Conservation (phyloP, 2,113 vertebrate species). For the Petroica traversi region DNA sequence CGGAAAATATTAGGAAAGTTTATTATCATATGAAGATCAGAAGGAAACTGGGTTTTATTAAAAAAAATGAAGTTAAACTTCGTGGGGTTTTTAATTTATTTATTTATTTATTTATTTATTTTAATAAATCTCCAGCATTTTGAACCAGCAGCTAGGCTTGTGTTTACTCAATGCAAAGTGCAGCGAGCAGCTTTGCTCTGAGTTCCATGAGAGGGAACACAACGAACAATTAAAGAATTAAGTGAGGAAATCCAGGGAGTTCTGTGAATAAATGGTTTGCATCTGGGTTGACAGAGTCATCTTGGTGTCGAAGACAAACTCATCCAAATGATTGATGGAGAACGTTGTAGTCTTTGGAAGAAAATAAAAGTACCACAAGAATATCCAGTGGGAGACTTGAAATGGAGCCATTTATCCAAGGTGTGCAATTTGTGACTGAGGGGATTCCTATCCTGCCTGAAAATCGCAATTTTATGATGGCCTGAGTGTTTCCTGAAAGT, state of each 20-base stretch:
- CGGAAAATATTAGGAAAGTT: conserved; percentile 81
- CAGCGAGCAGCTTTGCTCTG: not conserved
- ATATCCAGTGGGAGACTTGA: not conserved
- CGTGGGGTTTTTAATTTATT: not conserved
- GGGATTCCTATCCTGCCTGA: not conserved
- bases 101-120: not conserved
- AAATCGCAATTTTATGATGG: not conserved
- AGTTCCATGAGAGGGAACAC: not conserved
- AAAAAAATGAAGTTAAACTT: conserved; percentile 44
- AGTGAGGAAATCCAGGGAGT: not conserved
- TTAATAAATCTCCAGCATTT: conserved; percentile 18
- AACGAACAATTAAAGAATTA: not conserved
- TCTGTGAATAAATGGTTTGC: not conserved
- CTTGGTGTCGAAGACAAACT: not conserved
- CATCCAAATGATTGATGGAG: not conserved
- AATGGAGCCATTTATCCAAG: not conserved
- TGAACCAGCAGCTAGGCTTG: conserved; percentile 39
- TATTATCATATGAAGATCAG: conserved; percentile 72
- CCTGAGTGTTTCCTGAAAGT: not conserved
- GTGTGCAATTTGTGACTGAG: not conserved
- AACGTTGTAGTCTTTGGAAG: rapidly evolving
- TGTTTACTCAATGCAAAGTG: conserved; percentile 27
- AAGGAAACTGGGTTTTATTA: conserved; percentile 34
- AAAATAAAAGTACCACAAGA: not conserved
- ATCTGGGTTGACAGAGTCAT: not conserved